phyloP scores from a whole-genome alignment of 2,113 vertebrate species.

The Morone chrysops region DNA sequence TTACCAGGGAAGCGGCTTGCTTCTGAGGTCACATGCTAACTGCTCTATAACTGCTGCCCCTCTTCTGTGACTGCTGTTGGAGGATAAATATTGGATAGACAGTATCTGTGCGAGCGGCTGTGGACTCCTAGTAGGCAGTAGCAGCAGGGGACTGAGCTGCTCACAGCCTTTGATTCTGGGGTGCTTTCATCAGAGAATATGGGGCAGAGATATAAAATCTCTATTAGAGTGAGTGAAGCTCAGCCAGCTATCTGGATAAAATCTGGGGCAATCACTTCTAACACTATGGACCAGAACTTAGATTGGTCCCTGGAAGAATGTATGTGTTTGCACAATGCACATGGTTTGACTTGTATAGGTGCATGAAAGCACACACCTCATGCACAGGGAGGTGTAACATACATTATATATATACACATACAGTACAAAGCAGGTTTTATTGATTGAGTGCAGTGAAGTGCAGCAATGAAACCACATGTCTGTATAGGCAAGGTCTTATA shows the following conservation, averaged over 20 bases:
- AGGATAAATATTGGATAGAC: conserved; percentile 60
- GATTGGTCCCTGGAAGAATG: conserved; percentile 29
- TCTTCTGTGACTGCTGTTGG: conserved; percentile 34
- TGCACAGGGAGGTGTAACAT: background rate
- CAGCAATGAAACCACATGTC: conserved; percentile 18
- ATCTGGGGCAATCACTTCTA: conserved; percentile 62
- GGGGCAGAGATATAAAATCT: conserved; percentile 67
- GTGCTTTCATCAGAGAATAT: conserved; percentile 76
- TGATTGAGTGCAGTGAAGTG: conserved; percentile 37
- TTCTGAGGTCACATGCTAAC: conserved; percentile 16
- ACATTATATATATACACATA: background rate
- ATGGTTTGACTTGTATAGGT: background rate
- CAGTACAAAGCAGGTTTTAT: conserved; percentile 9
- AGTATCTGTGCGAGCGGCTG: conserved; percentile 37
- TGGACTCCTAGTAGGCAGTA: conserved; percentile 30
- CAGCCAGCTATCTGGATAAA: conserved; percentile 55
- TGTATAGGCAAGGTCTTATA: conserved; percentile 7
- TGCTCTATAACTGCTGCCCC: conserved; percentile 9
- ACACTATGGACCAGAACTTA: conserved; percentile 38
- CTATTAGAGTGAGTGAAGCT: conserved; percentile 51
- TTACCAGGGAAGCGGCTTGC: conserved; percentile 14
- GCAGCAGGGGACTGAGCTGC: conserved; percentile 47
- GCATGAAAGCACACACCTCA: background rate
- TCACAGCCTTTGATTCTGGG: conserved; percentile 71
- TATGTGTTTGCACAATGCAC: conserved; percentile 2